Base-by-base conservation (phyloP, 2,888 invertebrate species). In the Patella caerulea region DNA sequence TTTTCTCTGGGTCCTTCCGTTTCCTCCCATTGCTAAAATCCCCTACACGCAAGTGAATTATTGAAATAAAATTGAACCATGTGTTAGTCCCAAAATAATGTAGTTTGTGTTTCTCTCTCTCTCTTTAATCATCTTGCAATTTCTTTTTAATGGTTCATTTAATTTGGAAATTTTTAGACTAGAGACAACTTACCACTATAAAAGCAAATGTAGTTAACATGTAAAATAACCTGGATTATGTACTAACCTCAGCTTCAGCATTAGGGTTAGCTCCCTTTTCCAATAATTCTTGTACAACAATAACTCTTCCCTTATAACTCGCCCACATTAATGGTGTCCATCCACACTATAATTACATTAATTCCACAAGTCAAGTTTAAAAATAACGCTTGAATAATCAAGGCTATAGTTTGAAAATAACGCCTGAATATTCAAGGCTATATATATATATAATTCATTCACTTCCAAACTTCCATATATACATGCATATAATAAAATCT, bases 281-380 rank as follows among this genome's bases (percentile, higher is more conserved):
- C 76, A 99, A 93, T 79, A 99, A 93, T 82, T 95, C 94, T 55
- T 86, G 83, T 7, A 87, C 97, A 80, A 96, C 94, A 59, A 95
- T 92, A 15, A 89, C 86, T 65, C 92, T 91, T 11, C 97, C 98
- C 91, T 98, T 97, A 93, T 99, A 99, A 12, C 97, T 94, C 0
- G 98, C 97, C 99, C 99, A 99, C 96, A 99, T 97, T 77, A 99
- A 93, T 0, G 98, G 94, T 4, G 98, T 96, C 99, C 99, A 99
- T 59, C 97, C 97, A 85, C 55, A 19, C 45, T 45, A 45, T 45
- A 45, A 45, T 45, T 4, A 45, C 34, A 45, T 45, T 45, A 45
- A 45, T 1, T 7, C 45, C 45, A 45, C 12, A 70, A 11, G 70
- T 70, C 15, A 12, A 70, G 70, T 29, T 70, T 29, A 14, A 24